phyloP scores from a whole-genome alignment of 2,888 invertebrate species.

The Megalurothrips usitatus region DNA sequence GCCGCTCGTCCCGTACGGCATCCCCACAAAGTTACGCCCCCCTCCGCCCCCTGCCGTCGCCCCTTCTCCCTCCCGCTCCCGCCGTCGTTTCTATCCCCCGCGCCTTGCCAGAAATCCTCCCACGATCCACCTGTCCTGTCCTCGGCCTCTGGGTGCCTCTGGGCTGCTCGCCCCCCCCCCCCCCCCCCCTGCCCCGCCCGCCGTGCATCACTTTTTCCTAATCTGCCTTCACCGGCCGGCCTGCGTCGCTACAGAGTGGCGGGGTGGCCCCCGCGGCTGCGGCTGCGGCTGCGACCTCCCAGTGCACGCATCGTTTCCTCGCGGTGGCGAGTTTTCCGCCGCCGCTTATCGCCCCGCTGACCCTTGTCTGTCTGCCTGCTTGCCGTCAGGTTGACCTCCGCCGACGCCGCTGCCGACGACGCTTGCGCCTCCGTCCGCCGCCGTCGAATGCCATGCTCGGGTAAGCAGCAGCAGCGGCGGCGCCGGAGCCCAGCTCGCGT shows the following conservation, averaged over 20 bases:
- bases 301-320: too few relatives aligned
- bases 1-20: background rate
- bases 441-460: background rate
- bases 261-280: too few relatives aligned
- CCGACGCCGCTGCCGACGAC: background rate
- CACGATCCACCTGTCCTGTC: conserved; percentile 7
- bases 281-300: too few relatives aligned
- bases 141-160: too few relatives aligned
- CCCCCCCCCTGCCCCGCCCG: background rate
- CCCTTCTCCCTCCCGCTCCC: background rate
- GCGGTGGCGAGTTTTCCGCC: too few relatives aligned
- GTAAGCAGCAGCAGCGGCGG: background rate
- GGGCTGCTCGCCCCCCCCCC: too few relatives aligned
- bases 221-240: too few relatives aligned
- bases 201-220: background rate
- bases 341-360: too few relatives aligned
- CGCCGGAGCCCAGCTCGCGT: too few relatives aligned
- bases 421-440: background rate
- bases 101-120: background rate
- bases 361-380: background rate
- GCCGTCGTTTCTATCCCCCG: conserved; percentile 5
- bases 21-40: background rate
- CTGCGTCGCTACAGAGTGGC: too few relatives aligned
- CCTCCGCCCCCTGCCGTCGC: background rate
- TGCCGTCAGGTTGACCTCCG: background rate